Evolutionary conservation across 2,797 vertebrate species (phyloP), one percentile per base, ranked within the genome.

Genomic region (Uromys caudimaculatus): DNA sequence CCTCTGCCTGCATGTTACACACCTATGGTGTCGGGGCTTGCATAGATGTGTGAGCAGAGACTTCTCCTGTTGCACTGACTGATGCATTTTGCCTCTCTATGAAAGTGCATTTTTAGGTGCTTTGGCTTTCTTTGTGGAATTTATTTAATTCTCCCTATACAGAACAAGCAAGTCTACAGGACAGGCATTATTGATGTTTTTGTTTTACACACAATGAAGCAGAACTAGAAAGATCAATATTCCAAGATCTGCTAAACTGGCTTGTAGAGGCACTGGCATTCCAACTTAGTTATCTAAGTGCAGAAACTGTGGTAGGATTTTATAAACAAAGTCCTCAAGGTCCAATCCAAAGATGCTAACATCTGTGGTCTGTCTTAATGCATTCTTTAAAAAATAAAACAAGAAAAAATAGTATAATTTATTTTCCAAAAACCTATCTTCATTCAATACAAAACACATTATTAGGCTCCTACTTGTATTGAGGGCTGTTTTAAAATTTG

Each of bases 381-480:
- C 4, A 73, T 47, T 94, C 54, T 78, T 62, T 21, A 35, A 91
- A 94, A 89, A 83, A 54, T 84, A 54, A 92, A 95, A n/a, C 17
- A 56, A 78, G 35, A 91, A 87, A 87, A 69, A 75, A 77, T 14
- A 24, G 17, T 38, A 88, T 27, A 84, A 88, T 90, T 88, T 60
- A 54, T 81, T 91, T 96, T 84, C 13, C 3, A 58, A 93, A 91
- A 52, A 21, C 6, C 6, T 64, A 3, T 35, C 50, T 92, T 67
- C 69, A 9, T 94, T 95, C 76, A 76, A 62, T 62, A 52, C n/a
- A 92, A 86, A 52, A 85, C 17, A 69, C 3, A 90, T 73, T 77
- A 81, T 84, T 67, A 90, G 44, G 21, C 38, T 41, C 93, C 73
- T 90, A 16, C 4, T 71, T 75, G 1, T 27, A 44, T 21, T n/a